Evolutionary conservation across 92 coral and sea anemone species (phyloP), one percentile per base, ranked within the genome.

Genomic region (Actinernus sp.): DNA sequence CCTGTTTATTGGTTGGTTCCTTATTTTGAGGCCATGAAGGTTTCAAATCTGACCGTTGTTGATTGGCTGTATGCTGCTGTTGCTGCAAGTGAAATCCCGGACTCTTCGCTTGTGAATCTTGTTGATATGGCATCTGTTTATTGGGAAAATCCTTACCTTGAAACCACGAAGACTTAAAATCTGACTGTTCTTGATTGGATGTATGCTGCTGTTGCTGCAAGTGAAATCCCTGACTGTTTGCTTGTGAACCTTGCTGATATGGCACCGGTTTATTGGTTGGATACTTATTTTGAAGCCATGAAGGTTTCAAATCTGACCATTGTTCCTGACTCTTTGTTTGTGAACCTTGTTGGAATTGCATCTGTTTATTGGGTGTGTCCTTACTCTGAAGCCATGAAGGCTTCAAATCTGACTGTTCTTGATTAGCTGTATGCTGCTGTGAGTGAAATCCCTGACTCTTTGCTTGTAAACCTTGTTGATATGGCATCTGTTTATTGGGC

Each of bases 211-310:
- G 31, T 25, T 32, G 56, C 10, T 4, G 40, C 22, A 7, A 53
- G 8, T 33, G 49, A 2, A 27, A 19, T 37, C 3, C 47, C 43
- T 68, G 61, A 25, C 66, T 63, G 29, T 51, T 61, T 24, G 48
- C 63, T 48, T 57, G 1, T 4, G 33, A 40, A 21, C 49, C 38
- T 26, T 63, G 36, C 50, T 64, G 58, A 16, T 44, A 54, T 37
- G 79, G 79, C 28, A 73, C 36, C 79, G 87, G 68, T 22, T 74
- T 77, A 0, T 84, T 83, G 1, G 58, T 25, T 31, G 58, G 47
- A 25, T 8, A 31, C 4, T 63, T 26, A 1, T 49, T 68, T 28
- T 84, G 88, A 28, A 81, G 39, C 97, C 97, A 90, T 34, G 76
- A 85, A 21, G 97, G 97, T 37, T 20, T 71, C 46, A 24, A 39